These are phyloP conservation scores for Poicephalus gulielmi DNA, from an alignment of 2,113 vertebrate genomes.

Conservation along the genomic window DNA sequence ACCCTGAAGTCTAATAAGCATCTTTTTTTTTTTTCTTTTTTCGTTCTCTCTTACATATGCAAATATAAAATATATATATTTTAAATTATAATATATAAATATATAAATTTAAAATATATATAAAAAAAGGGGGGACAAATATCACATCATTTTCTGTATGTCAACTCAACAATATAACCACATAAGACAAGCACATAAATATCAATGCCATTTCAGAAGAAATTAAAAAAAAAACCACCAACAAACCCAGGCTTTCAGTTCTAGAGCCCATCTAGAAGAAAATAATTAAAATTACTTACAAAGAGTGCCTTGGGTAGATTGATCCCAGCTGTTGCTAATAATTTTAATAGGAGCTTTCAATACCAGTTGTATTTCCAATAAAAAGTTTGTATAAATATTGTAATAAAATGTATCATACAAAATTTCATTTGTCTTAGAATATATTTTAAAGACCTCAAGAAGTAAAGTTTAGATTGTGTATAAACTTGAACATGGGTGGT, in stretches of 20 bases:
- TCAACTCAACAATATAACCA: not conserved
- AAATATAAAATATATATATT: too few relatives aligned
- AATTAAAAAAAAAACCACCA: not conserved
- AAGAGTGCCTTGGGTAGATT: not conserved
- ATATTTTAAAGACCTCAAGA: not conserved
- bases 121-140: not conserved
- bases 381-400: not conserved
- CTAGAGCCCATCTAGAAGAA: not conserved
- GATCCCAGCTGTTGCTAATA: not conserved
- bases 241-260: not conserved
- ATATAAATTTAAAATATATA: too few relatives aligned
- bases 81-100: too few relatives aligned
- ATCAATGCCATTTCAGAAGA: not conserved
- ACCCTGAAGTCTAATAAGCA: too few relatives aligned
- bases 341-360: not conserved
- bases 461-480: not conserved
- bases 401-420: not conserved
- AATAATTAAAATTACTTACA: not conserved
- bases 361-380: not conserved
- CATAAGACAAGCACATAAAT: not conserved
- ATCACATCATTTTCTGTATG: not conserved
- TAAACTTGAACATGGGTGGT: not conserved
- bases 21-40: too few relatives aligned
- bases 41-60: too few relatives aligned
- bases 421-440: not conserved